Evolutionary conservation across 2,113 vertebrate species (phyloP).

Genomic region (Ceuthmochares aereus): DNA sequence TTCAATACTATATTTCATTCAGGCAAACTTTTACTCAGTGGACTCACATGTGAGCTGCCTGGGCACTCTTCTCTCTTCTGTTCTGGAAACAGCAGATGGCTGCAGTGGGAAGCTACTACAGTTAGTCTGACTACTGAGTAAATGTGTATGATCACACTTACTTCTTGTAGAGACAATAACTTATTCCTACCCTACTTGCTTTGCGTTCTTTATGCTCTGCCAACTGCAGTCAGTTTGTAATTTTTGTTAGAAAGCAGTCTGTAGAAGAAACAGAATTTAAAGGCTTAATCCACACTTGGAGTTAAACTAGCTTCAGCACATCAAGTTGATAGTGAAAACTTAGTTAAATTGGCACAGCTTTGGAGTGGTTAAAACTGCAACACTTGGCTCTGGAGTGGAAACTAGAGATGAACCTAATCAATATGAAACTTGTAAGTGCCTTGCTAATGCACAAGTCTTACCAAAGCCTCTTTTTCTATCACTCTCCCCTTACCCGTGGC

Average conservation of each 20-base stretch:
- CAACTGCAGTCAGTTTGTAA: neutral
- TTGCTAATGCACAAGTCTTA: neutral
- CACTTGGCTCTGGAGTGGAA: neutral
- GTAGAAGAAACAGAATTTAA: neutral
- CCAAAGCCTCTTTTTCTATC: neutral
- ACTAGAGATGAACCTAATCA: neutral
- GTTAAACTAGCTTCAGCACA: neutral
- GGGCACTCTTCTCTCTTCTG: neutral
- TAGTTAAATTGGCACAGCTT: neutral
- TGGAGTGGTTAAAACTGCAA: neutral
- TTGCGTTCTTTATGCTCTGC: conserved; percentile 21
- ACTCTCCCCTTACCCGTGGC: neutral
- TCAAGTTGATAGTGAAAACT: neutral
- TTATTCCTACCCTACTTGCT: neutral
- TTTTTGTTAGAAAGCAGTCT: neutral
- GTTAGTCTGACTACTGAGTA: conserved; percentile 53
- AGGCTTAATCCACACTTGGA: neutral
- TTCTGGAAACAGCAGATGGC: conserved; percentile 49
- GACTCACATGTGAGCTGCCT: neutral
- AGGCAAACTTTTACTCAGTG: neutral
- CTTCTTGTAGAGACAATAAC: conserved; percentile 35
- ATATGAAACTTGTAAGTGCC: neutral
- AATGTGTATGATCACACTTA: conserved; percentile 32
- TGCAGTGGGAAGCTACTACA: conserved; percentile 61
- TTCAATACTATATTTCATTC: neutral